A percentile compares a stretch with the other conserved stretches of the same genome.
phyloP scores from a whole-genome alignment of 1,140 invertebrate species.

The Pogonognathellus flavescens region DNA sequence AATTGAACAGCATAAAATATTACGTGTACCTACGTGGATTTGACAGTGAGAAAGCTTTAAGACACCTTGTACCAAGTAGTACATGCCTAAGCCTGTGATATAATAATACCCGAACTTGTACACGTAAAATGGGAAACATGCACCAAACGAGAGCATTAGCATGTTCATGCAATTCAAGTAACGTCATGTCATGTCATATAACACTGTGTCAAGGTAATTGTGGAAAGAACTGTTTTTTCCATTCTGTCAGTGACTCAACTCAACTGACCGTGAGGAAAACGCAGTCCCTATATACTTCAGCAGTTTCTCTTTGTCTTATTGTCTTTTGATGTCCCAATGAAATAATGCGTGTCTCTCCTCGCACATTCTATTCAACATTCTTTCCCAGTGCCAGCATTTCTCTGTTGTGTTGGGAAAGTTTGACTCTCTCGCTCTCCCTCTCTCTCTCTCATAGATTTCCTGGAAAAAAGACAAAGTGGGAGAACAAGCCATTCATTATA shows the following conservation, averaged over 20 bases:
- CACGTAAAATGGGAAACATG: constrained; percentile 13
- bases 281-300: background rate
- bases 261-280: constrained; percentile 22
- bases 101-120: no score
- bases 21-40: background rate
- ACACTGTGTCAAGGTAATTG: constrained; percentile 36
- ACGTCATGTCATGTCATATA: constrained; percentile 44
- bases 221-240: constrained; percentile 29
- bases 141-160: constrained; percentile 21
- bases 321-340: constrained; percentile 19
- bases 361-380: constrained; percentile 38
- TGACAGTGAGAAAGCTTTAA: background rate
- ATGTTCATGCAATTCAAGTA: background rate
- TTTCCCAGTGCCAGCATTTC: background rate
- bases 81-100: no score
- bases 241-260: constrained; percentile 43
- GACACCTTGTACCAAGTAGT: no score
- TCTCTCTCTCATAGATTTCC: background rate
- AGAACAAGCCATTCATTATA: background rate
- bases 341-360: constrained; percentile 23
- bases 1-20: no score
- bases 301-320: constrained; percentile 17
- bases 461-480: background rate
- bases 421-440: background rate
- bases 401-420: background rate